These are phyloP conservation scores for Puffinus mauretanicus DNA, from an alignment of 2,113 vertebrate genomes.

Conservation along the genomic window DNA sequence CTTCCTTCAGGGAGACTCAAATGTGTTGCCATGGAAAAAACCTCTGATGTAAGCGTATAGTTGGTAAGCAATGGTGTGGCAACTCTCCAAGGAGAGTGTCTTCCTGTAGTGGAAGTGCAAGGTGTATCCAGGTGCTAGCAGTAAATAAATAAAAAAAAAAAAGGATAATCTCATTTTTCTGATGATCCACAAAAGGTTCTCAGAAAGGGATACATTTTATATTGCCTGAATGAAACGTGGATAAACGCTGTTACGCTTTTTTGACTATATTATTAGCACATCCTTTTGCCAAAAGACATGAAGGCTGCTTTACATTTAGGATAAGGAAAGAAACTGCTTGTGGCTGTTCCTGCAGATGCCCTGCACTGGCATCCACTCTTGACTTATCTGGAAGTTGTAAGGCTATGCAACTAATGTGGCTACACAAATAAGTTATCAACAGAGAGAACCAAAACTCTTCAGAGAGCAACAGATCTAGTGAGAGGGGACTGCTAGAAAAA, in stretches of 20 bases:
- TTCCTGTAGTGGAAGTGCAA: not conserved
- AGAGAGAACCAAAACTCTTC: not conserved
- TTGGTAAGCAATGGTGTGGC: accelerated
- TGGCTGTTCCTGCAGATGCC: not conserved
- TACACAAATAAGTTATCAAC: not conserved
- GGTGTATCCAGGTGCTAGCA: not conserved
- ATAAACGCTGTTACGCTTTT: not conserved
- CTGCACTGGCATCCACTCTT: not conserved
- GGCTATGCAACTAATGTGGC: not conserved
- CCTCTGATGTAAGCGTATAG: accelerated
- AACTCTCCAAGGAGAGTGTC: not conserved
- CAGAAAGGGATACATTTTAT: not conserved
- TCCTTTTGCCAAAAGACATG: not conserved
- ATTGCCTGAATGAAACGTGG: not conserved
- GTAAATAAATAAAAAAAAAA: not conserved
- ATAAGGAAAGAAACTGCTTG: not conserved
- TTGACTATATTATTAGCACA: not conserved
- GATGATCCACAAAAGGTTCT: not conserved
- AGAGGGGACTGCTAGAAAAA: not conserved
- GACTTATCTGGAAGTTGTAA: not conserved
- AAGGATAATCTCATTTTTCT: not conserved
- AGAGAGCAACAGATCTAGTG: not conserved
- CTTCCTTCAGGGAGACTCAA: not conserved
- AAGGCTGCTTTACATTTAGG: not conserved
- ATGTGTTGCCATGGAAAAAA: not conserved